These are phyloP conservation scores for Bombus haemorrhoidalis DNA, from an alignment of 1,140 invertebrate genomes.

Conservation along the genomic window DNA sequence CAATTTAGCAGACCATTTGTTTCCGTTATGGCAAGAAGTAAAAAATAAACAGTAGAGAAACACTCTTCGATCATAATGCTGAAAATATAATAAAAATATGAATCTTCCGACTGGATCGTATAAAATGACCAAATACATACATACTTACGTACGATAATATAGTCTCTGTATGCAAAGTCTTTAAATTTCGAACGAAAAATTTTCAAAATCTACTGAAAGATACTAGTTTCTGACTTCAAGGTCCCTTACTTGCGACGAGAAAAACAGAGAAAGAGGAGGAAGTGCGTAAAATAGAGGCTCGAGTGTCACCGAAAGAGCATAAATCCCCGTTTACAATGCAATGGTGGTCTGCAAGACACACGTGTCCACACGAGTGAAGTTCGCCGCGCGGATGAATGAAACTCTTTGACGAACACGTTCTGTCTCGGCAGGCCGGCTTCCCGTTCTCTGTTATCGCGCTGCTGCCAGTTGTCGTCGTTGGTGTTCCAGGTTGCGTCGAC, in stretches of 20 bases:
- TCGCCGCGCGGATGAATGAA: slow-evolving; percentile 79
- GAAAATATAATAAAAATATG: too few species aligned
- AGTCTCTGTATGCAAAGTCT: not conserved
- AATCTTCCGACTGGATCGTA: too few species aligned
- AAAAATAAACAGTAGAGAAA: too few species aligned
- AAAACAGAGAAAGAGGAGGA: slow-evolving; percentile 22
- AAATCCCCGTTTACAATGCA: slow-evolving; percentile 79
- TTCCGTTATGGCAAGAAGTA: too few species aligned
- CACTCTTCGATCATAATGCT: too few species aligned
- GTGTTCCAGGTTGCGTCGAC: slow-evolving; percentile 60
- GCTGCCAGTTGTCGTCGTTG: slow-evolving; percentile 67
- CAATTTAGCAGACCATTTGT: too few species aligned
- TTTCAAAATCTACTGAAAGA: not conserved
- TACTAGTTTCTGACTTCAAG: not conserved
- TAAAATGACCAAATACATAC: too few species aligned
- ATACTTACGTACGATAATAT: too few species aligned
- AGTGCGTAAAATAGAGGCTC: slow-evolving; percentile 53
- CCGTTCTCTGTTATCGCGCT: slow-evolving; percentile 66
- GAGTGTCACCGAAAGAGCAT: slow-evolving; percentile 74
- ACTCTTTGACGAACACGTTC: slow-evolving; percentile 78
- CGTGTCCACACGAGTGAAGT: slow-evolving; percentile 78
- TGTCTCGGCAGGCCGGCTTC: slow-evolving; percentile 69
- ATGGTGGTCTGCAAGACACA: slow-evolving; percentile 72
- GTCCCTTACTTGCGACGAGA: not conserved
- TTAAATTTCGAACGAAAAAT: not conserved